Conservation (phyloP, 2,888 invertebrate genomes). For the Corythucha ciliata region DNA sequence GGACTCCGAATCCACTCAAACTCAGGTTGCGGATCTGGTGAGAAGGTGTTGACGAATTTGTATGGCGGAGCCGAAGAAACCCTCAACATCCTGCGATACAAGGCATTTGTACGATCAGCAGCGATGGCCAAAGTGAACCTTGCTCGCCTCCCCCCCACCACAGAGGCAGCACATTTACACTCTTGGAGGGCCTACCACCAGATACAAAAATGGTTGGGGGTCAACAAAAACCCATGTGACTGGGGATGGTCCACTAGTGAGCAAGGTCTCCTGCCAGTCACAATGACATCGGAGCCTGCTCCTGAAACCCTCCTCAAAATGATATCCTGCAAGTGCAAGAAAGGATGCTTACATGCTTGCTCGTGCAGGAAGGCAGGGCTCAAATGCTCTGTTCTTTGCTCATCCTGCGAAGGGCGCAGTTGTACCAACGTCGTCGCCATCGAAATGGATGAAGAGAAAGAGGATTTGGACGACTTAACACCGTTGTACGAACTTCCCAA, state of each 20-base stretch:
- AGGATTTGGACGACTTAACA: no score
- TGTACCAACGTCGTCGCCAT: no score
- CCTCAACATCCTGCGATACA: conserved; percentile 1
- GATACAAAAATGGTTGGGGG: conserved; percentile 7
- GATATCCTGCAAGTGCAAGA: conserved; percentile 2
- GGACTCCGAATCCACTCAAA: conserved; percentile 5
- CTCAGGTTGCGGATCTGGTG: neutral
- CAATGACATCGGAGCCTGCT: neutral
- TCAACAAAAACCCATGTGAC: neutral
- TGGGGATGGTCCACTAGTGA: conserved; percentile 2
- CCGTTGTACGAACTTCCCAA: no score
- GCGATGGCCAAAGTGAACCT: conserved; percentile 4
- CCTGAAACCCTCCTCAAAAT: neutral
- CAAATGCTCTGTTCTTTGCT: conserved; percentile 3
- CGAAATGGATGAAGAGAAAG: no score
- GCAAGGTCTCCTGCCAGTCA: conserved; percentile 1
- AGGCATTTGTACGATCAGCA: neutral
- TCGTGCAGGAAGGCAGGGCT: conserved; percentile 4
- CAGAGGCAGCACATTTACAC: neutral
- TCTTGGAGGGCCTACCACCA: neutral
- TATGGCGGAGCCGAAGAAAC: conserved; percentile 1
- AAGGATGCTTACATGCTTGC: neutral
- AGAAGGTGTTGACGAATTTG: neutral
- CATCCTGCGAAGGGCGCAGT: neutral
- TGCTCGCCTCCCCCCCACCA: conserved; percentile 2